Percentiles rank a stretch among this genome's conserved stretches.
Conservation (phyloP, 2,113 vertebrate genomes). For the Lepus timidus region DNA sequence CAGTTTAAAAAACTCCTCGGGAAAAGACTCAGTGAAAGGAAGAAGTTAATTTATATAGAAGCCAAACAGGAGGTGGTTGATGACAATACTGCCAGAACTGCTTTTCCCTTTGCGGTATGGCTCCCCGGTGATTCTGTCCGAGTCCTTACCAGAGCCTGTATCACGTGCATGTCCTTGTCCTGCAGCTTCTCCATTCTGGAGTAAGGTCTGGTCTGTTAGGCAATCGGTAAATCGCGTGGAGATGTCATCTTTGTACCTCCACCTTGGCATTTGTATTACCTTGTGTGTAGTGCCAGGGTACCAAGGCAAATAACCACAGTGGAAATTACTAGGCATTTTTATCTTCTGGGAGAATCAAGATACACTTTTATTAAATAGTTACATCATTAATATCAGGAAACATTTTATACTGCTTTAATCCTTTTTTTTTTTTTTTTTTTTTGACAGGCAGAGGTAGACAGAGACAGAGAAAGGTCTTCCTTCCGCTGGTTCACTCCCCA, state of each 20-base stretch:
- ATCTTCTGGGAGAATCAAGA: slow-evolving; percentile 13
- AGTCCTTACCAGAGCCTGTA: background rate
- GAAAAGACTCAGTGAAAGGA: slow-evolving; percentile 32
- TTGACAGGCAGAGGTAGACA: too few species aligned
- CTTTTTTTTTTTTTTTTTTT: too few species aligned
- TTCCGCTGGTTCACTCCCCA: too few species aligned
- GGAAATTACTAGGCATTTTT: background rate
- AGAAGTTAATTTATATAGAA: background rate
- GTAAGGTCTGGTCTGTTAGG: background rate
- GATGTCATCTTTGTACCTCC: background rate
- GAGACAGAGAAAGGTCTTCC: too few species aligned
- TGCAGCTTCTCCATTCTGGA: background rate
- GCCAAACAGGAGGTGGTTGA: background rate
- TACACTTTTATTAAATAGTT: slow-evolving; percentile 54
- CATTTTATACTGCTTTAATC: slow-evolving; percentile 36
- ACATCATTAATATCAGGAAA: background rate
- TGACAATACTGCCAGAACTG: background rate
- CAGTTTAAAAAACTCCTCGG: slow-evolving; percentile 1
- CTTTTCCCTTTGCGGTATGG: too few species aligned
- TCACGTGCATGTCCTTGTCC: background rate
- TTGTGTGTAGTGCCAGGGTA: slow-evolving; percentile 27
- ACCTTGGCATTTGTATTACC: slow-evolving; percentile 25
- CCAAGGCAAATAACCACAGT: slow-evolving; percentile 42
- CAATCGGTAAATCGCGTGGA: background rate
- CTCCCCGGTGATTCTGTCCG: background rate